Base-by-base conservation (phyloP, 1,140 invertebrate genomes). In the Macrobrachium nipponense region DNA sequence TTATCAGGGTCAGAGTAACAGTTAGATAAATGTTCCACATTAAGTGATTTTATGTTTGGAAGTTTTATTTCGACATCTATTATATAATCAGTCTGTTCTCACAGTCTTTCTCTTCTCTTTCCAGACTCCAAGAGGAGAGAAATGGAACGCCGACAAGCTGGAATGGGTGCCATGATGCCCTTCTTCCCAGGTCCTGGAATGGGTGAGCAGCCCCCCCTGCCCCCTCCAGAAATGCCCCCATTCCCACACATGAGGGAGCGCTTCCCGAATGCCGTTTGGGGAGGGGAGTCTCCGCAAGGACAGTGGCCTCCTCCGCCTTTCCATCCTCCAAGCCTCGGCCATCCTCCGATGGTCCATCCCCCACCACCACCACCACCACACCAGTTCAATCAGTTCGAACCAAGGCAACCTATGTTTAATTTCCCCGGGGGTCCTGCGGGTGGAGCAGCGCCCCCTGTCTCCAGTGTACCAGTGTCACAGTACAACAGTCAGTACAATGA, bases 261-360 rank as follows among this genome's bases (percentile, higher is more conserved):
- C 77, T 92, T 92, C 80, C 92, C 92, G 14, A 92, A 92, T 86
- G 90, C 92, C n/a, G 92, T 93, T 51, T 93, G 92, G 88, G 85
- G 85, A 43, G 86, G 80, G 51, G 88, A 89, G 51, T 91, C 92
- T 92, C 85, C 92, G 92, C 88, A 92, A 92, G 61, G 90, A 90
- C 83, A 91, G 91, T 20, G 92, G 92, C 79, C 84, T 60, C 79
- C 84, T 60, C 82, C 82, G 14, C 68, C 84, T 60, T 86, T 86
- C 84, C 84, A 86, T 59, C 84, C 84, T 61, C 84, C 84, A 58
- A 76, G 77, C 64, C 44, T 86, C 91, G 91, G 77, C 82, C 88
- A 89, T 36, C 88, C 88, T 44, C 88, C 82, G 18, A 88, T 88
- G 87, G 61, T 86, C 61, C 83, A 88, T 82, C 87, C 87, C 68